phyloP scores from a whole-genome alignment of 2,797 vertebrate genomes.

The Typhlichthys eigenmanni region DNA sequence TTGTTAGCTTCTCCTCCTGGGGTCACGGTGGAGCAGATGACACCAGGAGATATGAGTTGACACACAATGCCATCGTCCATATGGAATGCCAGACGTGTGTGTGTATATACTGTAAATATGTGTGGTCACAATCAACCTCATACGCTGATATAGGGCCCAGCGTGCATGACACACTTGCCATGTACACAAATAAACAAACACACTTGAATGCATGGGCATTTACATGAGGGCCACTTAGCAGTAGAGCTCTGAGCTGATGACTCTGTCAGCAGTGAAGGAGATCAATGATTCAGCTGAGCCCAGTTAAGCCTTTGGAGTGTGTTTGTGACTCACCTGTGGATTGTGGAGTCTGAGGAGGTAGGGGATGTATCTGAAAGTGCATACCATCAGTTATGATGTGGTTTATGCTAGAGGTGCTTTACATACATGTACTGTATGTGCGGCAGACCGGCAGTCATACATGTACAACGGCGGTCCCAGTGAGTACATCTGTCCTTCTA shows the following conservation, averaged over 20 bases:
- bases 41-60: constrained; percentile 55
- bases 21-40: constrained; percentile 56
- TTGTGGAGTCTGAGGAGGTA: not conserved
- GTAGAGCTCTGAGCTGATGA: constrained; percentile 38
- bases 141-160: not conserved
- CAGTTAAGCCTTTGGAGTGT: constrained; percentile 8
- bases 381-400: too few species aligned
- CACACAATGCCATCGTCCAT: constrained; percentile 46
- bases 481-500: not conserved
- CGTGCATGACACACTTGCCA: too few species aligned
- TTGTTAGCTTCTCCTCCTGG: constrained; percentile 66
- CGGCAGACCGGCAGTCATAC: too few species aligned
- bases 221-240: too few species aligned
- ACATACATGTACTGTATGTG: too few species aligned
- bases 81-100: constrained; percentile 43
- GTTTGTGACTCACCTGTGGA: not conserved
- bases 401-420: too few species aligned
- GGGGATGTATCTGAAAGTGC: not conserved
- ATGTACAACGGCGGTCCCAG: too few species aligned
- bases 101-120: not conserved
- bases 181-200: too few species aligned
- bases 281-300: constrained; percentile 36
- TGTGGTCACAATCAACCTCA: not conserved
- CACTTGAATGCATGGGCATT: too few species aligned
- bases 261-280: constrained; percentile 32